Conservation (phyloP, 2,113 vertebrate species). For the Hippocampus abdominalis region DNA sequence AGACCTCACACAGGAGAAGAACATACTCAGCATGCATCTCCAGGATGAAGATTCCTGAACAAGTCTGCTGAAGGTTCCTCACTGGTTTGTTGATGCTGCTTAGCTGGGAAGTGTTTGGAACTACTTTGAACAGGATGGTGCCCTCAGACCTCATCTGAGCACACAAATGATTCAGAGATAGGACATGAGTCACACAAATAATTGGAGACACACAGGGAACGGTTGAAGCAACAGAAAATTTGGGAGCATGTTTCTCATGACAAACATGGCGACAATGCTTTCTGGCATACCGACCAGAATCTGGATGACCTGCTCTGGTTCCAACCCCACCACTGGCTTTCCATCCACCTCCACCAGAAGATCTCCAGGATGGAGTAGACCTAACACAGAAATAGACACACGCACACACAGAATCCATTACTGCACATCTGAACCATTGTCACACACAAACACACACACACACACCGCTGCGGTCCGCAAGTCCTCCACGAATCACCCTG, state of each 20-base stretch:
- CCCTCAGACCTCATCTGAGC: conserved; percentile 4
- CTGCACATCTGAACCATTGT: neutral
- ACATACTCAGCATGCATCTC: neutral
- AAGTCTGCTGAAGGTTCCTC: neutral
- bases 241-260: neutral
- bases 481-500: conserved; percentile 5
- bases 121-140: neutral
- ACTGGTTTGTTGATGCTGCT: conserved; percentile 1
- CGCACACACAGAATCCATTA: neutral
- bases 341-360: conserved; percentile 1
- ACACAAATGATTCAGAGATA: neutral
- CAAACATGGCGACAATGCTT: neutral
- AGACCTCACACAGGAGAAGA: neutral
- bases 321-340: neutral
- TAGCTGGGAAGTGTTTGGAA: neutral
- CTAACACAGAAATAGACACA: neutral
- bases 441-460: neutral
- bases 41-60: neutral
- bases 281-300: neutral
- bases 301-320: conserved; percentile 6
- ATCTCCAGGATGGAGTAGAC: conserved; percentile 4
- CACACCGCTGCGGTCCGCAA: conserved; percentile 3
- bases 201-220: neutral
- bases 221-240: neutral
- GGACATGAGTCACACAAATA: neutral